phyloP scores from a whole-genome alignment of 2,113 vertebrate genomes.

The Phalacrocorax aristotelis region DNA sequence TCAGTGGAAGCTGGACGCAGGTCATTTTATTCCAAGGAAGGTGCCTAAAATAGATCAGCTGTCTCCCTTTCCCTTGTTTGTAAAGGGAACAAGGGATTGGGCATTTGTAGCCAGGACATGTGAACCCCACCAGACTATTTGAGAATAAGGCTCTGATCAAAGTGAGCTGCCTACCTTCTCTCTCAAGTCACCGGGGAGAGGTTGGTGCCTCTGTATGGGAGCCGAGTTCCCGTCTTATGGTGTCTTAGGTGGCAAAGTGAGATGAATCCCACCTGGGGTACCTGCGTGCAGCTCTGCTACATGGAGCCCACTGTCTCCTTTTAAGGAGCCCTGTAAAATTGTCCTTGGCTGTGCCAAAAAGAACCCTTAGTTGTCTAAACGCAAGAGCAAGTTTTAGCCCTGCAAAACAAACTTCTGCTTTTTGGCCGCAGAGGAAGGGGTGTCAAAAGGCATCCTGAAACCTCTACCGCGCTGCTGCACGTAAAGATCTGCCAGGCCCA shows the following conservation, averaged over 20 bases:
- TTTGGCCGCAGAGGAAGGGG: background rate
- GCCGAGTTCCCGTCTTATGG: background rate
- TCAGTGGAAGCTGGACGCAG: background rate
- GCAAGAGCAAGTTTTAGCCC: background rate
- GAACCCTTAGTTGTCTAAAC: background rate
- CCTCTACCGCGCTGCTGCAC: background rate
- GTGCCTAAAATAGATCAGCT: background rate
- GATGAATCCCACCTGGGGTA: background rate
- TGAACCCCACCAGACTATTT: background rate
- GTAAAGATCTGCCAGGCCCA: background rate
- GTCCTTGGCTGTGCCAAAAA: background rate
- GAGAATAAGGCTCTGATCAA: background rate
- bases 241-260: background rate
- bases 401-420: background rate
- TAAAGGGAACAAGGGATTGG: background rate
- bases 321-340: background rate
- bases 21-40: background rate
- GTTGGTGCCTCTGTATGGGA: background rate
- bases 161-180: background rate
- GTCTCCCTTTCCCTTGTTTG: background rate
- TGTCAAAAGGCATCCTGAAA: background rate
- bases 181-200: background rate
- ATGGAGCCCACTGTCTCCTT: background rate
- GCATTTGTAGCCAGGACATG: background rate
- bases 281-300: background rate